Base-by-base conservation (phyloP, 2,888 invertebrate species). In the Tanypteryx hageni region DNA sequence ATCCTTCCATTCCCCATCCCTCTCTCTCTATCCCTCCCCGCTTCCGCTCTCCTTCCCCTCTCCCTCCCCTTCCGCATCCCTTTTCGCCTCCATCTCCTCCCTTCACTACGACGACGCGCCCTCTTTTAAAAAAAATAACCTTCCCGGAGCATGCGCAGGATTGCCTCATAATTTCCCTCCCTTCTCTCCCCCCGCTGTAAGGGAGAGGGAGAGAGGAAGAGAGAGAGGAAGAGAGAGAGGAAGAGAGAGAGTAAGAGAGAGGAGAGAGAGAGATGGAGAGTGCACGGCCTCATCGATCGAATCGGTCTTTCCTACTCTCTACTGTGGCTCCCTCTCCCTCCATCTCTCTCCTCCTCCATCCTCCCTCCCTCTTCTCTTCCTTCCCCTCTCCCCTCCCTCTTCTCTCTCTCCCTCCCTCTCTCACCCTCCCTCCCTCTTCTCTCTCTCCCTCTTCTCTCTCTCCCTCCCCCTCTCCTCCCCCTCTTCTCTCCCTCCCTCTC, bases 271-370 rank as follows among this genome's bases (percentile, higher is more conserved):
- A 76, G 76, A 76, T 11, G 27, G 76, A 76, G 76, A 76, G 27
- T 76, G 76, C 76, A 76, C 27, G 76, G 22, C 76, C 22, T 11
- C 59, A 86, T 86, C 86, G 86, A 86, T 86, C 59, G 86, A 16
- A 86, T 86, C 86, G 31, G 86, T 59, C 86, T 11, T 64, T 64
- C 11, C 68, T 22, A 44, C 44, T 5, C 68, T 22, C 68, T 22
- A 16, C 22, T 14, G 64, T 18, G n/a, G 64, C 14, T n/a, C n/a
- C 64, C 64, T n/a, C 16, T 64, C 64, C 64, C 64, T 64, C 5
- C 5, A 1, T 5, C 5, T 5, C 44, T 5, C 44, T 44, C 44
- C 5, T 44, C 44, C n/a, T n/a, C n/a, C n/a, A n/a, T n/a, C 44
- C 44, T 5, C 44, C 5, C 44, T 5, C 44, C 5, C 5, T 44